Base-by-base conservation (phyloP, 1,140 invertebrate species). In the Acromyrmex echinatior region DNA sequence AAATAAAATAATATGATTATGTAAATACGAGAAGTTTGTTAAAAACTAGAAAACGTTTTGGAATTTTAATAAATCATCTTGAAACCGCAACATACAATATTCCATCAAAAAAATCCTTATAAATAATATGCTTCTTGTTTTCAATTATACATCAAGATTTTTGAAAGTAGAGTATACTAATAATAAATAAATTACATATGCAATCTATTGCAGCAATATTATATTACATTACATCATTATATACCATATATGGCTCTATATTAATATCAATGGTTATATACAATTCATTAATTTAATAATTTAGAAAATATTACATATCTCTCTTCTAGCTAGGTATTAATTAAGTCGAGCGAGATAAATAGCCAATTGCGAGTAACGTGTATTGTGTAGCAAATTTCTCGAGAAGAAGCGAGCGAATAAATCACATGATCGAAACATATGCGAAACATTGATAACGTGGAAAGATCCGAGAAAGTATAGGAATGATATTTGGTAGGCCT, bases 401-500 rank as follows among this genome's bases (percentile, higher is more conserved):
- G 18, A 35, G 39, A n/a, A 12, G 14, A 82, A 49, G 0, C 35
- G 51, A 16, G 12, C 1, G 10, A 18, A 51, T 12, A 53, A 60
- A 21, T 74, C 56, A n/a, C 39, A 10, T 73, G 74, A 82, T 49
- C 66, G 56, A 60, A 82, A 82, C 51, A 14, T 71, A 82, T 21
- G 39, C 18, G 56, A 21, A 21, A 21, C 21, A 21, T 60, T 74
- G 80, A 84, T 70, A 71, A 74, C 7, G 25, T 16, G 21, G 53
- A 81, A 76, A 86, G 7, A 18, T 31, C 18, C 45, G 31, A 28
- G 58, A 80, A 86, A 56, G 45, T 21, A 25, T 49, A 45, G 12
- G 21, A 35, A 74, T 39, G 28, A 63, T 85, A 18, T 66, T 14
- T 25, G 18, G 51, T 60, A 45, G 58, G 35, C 66, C 53, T 56